A percentile compares a stretch with the other conserved stretches of the same genome.
Conservation (phyloP, 2,888 invertebrate genomes). For the Hermaeophaga mercurialis region DNA sequence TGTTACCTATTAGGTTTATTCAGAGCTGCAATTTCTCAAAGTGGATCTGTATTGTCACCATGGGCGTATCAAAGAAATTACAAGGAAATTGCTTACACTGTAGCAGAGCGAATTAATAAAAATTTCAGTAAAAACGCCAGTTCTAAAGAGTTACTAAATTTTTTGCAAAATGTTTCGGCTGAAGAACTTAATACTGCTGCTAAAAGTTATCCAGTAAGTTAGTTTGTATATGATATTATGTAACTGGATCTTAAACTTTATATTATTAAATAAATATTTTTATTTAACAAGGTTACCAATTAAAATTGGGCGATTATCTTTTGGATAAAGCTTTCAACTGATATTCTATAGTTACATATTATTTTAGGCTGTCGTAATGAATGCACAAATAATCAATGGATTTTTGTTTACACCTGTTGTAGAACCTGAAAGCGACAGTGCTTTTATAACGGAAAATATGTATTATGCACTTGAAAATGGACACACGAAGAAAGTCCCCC, state of each 20-base stretch:
- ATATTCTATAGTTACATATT: no score
- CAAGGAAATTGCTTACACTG: conserved; percentile 40
- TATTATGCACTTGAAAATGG: conserved; percentile 35
- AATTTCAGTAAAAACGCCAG: conserved; percentile 35
- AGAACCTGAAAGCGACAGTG: conserved; percentile 37
- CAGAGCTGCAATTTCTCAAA: conserved; percentile 50
- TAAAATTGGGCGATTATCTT: no score
- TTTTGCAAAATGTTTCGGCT: conserved; percentile 38
- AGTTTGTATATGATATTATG: no score
- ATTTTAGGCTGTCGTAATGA: no score
- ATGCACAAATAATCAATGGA: conserved; percentile 36
- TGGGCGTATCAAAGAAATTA: conserved; percentile 51
- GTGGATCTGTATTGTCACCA: conserved; percentile 49
- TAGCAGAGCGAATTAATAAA: conserved; percentile 42
- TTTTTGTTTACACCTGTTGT: conserved; percentile 37
- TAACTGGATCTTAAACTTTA: no score
- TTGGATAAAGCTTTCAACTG: no score
- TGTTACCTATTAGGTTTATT: conserved; percentile 47
- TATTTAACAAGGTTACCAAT: no score
- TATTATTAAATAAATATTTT: no score
- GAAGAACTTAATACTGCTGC: conserved; percentile 29
- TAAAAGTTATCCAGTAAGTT: no score
- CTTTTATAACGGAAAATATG: conserved; percentile 37
- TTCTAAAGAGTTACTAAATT: conserved; percentile 35
- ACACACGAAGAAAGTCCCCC: conserved; percentile 32